These are phyloP conservation scores for Poeciliopsis presidionis DNA, from an alignment of 2,797 vertebrate species.

Conservation along the genomic window DNA sequence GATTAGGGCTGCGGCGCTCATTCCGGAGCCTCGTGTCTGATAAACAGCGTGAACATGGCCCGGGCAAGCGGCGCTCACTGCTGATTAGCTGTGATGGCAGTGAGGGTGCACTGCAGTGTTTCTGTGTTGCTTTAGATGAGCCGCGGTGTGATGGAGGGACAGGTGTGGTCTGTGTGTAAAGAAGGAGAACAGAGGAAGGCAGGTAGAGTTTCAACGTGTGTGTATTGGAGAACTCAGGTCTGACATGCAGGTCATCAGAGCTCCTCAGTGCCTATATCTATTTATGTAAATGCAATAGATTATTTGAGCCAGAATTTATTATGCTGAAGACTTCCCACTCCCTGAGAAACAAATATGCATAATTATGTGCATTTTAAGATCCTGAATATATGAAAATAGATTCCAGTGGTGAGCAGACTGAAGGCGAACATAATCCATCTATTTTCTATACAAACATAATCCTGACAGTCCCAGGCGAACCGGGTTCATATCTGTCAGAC, in stretches of 20 bases:
- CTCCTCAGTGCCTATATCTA: slow-evolving; percentile 2
- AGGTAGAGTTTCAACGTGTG: slow-evolving; percentile 9
- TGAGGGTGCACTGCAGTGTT: slow-evolving; percentile 16
- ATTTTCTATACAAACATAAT: neutral
- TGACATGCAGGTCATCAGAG: slow-evolving; percentile 20
- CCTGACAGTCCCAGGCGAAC: neutral
- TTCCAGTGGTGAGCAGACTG: neutral
- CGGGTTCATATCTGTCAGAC: neutral
- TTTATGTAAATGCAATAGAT: slow-evolving; percentile 1
- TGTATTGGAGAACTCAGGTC: neutral
- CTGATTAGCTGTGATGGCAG: slow-evolving; percentile 58
- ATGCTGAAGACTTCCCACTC: slow-evolving; percentile 5
- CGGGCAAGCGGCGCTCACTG: slow-evolving; percentile 40
- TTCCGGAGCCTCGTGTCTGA: slow-evolving; percentile 63
- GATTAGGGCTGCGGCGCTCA: slow-evolving; percentile 73
- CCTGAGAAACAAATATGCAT: neutral
- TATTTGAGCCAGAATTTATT: neutral
- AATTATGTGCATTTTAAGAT: neutral
- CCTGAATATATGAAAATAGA: neutral
- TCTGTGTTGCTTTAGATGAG: slow-evolving; percentile 35
- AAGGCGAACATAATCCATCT: neutral
- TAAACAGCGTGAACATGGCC: slow-evolving; percentile 73
- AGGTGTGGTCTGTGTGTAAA: slow-evolving; percentile 39
- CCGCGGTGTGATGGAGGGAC: slow-evolving; percentile 33
- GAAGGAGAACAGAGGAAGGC: slow-evolving; percentile 9